Conservation (phyloP, 2,113 vertebrate species). For the Todiramphus chloris region DNA sequence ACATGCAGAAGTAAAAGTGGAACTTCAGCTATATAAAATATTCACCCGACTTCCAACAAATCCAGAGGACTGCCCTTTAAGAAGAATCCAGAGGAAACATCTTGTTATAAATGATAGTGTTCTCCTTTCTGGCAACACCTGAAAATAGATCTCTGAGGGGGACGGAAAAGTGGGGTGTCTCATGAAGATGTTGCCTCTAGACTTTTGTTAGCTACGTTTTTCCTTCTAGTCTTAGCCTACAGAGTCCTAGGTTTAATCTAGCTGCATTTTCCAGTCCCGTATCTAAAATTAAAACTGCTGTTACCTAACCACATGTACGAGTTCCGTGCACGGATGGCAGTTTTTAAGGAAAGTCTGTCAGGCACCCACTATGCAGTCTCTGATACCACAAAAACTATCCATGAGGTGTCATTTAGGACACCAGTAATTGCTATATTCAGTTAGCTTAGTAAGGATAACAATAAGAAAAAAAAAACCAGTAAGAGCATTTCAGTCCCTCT, state of each 20-base stretch:
- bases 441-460: neutral
- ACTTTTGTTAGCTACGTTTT: neutral
- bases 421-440: neutral
- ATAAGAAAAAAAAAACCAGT: neutral
- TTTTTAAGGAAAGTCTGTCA: neutral
- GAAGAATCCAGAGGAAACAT: neutral
- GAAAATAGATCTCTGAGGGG: conserved; percentile 11
- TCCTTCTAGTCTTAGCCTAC: neutral
- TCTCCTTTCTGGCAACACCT: neutral
- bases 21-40: neutral
- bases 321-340: neutral
- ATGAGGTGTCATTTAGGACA: neutral
- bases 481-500: neutral
- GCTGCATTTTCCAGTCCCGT: neutral
- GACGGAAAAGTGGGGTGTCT: conserved; percentile 15
- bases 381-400: neutral
- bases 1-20: neutral
- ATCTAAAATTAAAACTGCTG: conserved; percentile 11
- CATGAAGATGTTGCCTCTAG: conserved; percentile 4
- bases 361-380: neutral
- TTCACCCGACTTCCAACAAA: neutral
- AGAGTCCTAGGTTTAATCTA: neutral
- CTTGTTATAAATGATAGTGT: neutral
- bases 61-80: neutral
- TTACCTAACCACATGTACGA: neutral